phyloP scores from a whole-genome alignment of 2,113 vertebrate genomes.

The Mesitornis unicolor region DNA sequence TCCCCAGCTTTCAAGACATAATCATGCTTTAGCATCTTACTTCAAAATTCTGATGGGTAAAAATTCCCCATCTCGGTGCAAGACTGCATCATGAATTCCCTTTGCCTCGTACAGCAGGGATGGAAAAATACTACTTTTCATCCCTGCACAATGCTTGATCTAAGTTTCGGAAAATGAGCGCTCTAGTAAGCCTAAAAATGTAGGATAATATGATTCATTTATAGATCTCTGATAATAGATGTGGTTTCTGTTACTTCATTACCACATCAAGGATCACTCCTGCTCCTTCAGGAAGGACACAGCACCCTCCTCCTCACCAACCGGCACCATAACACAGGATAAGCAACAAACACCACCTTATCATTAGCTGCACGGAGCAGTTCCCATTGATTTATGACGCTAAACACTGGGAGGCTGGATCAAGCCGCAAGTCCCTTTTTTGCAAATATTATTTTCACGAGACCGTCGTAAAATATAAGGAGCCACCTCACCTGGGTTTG shows the following conservation, averaged over 20 bases:
- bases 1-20: background rate
- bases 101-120: conserved; percentile 35
- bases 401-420: background rate
- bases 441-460: background rate
- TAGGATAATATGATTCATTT: conserved; percentile 50
- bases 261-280: conserved; percentile 34
- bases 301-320: conserved; percentile 40
- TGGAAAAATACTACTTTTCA: conserved; percentile 67
- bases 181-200: conserved; percentile 59
- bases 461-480: background rate
- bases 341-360: conserved; percentile 52
- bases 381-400: conserved; percentile 64
- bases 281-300: conserved; percentile 50
- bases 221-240: conserved; percentile 50
- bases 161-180: conserved; percentile 67
- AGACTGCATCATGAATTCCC: conserved; percentile 45
- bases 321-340: conserved; percentile 55
- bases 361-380: conserved; percentile 25
- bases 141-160: conserved; percentile 48
- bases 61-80: conserved; percentile 2
- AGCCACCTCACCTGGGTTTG: background rate
- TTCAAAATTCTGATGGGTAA: conserved; percentile 35
- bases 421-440: background rate
- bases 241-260: conserved; percentile 47
- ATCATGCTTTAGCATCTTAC: conserved; percentile 33